Evolutionary conservation across 1,140 invertebrate species (phyloP), one percentile per base, ranked within the genome.

Genomic region (Saccostrea echinata): DNA sequence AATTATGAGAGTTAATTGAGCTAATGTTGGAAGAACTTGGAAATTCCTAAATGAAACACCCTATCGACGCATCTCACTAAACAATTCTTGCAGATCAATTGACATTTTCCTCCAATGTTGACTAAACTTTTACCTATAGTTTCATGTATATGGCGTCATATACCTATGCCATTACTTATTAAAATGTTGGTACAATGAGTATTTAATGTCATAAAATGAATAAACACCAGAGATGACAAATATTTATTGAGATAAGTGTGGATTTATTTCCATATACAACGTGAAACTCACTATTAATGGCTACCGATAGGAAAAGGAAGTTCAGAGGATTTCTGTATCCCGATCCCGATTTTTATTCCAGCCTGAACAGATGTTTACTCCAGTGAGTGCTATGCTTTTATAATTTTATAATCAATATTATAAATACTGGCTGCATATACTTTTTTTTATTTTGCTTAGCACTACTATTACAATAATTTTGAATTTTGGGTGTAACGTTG

Each of bases 271-370:
- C 24, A 27, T 76, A 33, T 76, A 76, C 68, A 76, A 76, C 68
- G 68, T 76, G 68, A 76, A 76, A 76, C 68, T 76, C 68, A 76
- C 68, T 30, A 76, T 30, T 27, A 76, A 76, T 76, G 68, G 68
- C 68, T 76, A 76, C 68, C 68, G 68, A 76, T 76, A 27, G 68
- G 68, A 76, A 76, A 76, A 76, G 68, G 68, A 76, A 76, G 68
- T 76, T 33, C 1, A 33, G 11, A 27, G 9, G 13, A 8, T 30
- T 16, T 13, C 3, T 27, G 27, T 30, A 76, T 76, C 16, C 27
- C 68, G 68, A 76, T 30, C 68, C 68, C 68, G 68, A 76, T 76
- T 30, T 71, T 6, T 43, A 43, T 43, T 43, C 43, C 43, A 43
- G 9, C 43, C 43, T 43, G 9, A 43, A 43, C 9, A 9, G 9